Evolutionary conservation across 2,113 vertebrate genomes (phyloP).

Genomic region (Trichechus manatus): DNA sequence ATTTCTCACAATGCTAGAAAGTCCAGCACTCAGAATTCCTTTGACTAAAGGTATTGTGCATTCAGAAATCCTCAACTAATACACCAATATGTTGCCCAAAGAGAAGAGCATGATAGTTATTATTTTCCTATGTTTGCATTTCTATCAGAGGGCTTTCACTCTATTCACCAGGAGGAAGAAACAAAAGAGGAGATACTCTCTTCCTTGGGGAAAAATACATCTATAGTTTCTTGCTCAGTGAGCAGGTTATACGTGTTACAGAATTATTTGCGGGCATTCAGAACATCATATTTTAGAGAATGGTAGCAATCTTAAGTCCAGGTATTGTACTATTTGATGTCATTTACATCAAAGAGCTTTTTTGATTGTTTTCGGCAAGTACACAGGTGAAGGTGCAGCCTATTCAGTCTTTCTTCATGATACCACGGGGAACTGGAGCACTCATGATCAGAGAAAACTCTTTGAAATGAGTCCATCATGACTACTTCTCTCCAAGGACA

Average conservation of each 20-base stretch:
- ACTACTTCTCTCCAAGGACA: neutral
- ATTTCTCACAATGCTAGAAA: neutral
- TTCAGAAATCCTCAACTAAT: constrained; percentile 10
- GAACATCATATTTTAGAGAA: neutral
- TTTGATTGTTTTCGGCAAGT: neutral
- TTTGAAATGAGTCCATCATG: neutral
- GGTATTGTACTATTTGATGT: neutral
- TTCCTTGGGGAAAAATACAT: neutral
- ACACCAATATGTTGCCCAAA: neutral
- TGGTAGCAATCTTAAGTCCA: neutral
- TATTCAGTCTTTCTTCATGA: neutral
- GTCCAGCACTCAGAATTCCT: neutral
- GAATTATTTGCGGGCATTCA: neutral
- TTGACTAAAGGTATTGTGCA: neutral
- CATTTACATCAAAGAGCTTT: neutral
- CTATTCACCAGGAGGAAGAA: neutral
- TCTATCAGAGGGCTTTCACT: neutral
- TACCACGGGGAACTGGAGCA: neutral
- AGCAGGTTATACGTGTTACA: constrained; percentile 5
- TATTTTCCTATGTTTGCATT: neutral
- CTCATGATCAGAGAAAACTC: neutral
- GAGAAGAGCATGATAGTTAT: neutral
- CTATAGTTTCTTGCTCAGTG: neutral
- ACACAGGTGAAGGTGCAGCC: neutral
- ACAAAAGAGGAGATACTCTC: neutral